phyloP scores from a whole-genome alignment of 2,113 vertebrate genomes.

The Alaudala cheleensis region DNA sequence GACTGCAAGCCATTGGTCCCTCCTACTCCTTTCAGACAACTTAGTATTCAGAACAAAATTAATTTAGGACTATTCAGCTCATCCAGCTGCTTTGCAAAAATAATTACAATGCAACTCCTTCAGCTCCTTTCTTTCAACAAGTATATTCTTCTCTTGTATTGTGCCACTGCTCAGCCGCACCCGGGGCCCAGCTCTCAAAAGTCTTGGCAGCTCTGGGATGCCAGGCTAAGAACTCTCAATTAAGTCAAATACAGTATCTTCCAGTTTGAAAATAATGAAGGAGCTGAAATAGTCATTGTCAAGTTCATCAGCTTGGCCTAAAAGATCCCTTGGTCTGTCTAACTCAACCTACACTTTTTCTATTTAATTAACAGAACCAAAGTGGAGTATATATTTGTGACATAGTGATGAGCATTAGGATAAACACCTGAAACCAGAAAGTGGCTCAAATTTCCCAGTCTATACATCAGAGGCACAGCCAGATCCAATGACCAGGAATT shows the following conservation, averaged over 20 bases:
- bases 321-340: not conserved
- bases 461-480: not conserved
- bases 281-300: not conserved
- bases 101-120: conserved; percentile 70
- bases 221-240: not conserved
- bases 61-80: conserved; percentile 73
- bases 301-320: not conserved
- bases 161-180: conserved; percentile 30
- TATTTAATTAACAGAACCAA: not conserved
- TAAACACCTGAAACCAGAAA: not conserved
- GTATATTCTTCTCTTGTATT: conserved; percentile 58
- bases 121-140: conserved; percentile 67
- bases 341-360: not conserved
- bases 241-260: not conserved
- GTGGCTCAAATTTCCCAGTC: not conserved
- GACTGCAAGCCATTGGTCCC: conserved; percentile 39
- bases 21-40: conserved; percentile 64
- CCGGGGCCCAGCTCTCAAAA: not conserved
- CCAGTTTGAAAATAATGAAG: not conserved
- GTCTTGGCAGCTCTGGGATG: not conserved
- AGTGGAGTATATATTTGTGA: not conserved
- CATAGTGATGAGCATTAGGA: not conserved
- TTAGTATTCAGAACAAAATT: conserved; percentile 73
- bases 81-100: conserved; percentile 73
- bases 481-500: not conserved